These are phyloP conservation scores for pig (Sus scrofa) DNA, from an alignment of 2,113 vertebrate species.

Conservation along the genomic window T2T-Sscrofa CM000817.6:113139001-113139500, in stretches of 20 bases:
- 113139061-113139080: not conserved
- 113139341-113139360: too few species aligned
- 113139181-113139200: not conserved
- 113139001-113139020: not conserved
- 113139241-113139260: not conserved
- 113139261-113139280: not conserved
- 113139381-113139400: too few species aligned
- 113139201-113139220: not conserved
- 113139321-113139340: too few species aligned
- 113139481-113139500: too few species aligned
- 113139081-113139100: not conserved
- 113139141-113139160: not conserved
- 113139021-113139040: not conserved
- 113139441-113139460: too few species aligned
- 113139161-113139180: not conserved
- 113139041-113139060: not conserved
- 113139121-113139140: not conserved
- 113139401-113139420: too few species aligned
- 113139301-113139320: too few species aligned
- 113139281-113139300: not conserved
- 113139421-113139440: too few species aligned
- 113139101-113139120: not conserved
- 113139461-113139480: too few species aligned
- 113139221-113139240: not conserved
- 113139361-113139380: too few species aligned